Conservation (phyloP, 2,888 invertebrate genomes). For the Phortica magna region DNA sequence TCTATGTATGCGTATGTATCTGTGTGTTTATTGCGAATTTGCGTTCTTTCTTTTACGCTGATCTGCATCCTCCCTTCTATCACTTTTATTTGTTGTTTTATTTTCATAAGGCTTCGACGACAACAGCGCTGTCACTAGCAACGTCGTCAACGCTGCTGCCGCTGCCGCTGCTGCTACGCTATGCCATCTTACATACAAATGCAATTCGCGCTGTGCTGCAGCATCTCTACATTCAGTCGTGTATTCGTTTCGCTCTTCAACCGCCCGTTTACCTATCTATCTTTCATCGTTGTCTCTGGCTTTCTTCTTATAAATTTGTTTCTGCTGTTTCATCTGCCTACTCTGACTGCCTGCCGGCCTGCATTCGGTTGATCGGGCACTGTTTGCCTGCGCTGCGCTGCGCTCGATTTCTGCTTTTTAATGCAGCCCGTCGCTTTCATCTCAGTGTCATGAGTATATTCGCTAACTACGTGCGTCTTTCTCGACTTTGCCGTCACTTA, state of each 20-base stretch:
- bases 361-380: background rate
- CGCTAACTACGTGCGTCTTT: constrained; percentile 1
- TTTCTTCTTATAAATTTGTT: background rate
- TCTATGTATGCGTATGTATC: too few species aligned
- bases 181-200: background rate
- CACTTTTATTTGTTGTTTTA: background rate
- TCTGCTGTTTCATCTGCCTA: constrained; percentile 2
- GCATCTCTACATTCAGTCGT: background rate
- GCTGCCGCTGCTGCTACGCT: background rate
- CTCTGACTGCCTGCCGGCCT: constrained; percentile 6
- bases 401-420: background rate
- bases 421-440: constrained; percentile 17
- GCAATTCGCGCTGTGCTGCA: too few species aligned
- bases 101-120: background rate
- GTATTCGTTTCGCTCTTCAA: background rate
- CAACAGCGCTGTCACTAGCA: background rate
- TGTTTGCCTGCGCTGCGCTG: background rate
- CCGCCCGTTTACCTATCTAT: background rate
- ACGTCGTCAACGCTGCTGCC: background rate
- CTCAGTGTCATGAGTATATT: constrained; percentile 21
- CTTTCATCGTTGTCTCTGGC: background rate
- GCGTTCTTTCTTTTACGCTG: background rate
- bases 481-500: too few species aligned
- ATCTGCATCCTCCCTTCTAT: background rate
- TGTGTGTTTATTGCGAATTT: background rate